Conservation (phyloP, 2,113 vertebrate species). For the Microtus montanus region DNA sequence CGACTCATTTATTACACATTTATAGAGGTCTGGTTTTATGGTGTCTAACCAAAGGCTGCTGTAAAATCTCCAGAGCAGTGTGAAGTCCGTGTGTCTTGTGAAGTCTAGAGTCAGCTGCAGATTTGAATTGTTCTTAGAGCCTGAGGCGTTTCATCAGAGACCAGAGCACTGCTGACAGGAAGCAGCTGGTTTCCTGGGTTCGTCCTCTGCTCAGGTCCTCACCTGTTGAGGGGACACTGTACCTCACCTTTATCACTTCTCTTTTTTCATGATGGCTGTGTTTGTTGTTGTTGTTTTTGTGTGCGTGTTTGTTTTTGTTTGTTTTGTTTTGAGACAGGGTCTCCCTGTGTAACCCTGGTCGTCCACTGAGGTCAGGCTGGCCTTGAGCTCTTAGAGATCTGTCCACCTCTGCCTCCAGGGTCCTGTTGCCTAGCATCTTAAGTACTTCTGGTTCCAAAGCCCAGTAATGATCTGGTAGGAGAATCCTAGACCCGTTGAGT, state of each 20-base stretch:
- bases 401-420: neutral
- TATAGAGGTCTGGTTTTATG: slow-evolving; percentile 31
- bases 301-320: neutral
- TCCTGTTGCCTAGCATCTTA: neutral
- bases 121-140: neutral
- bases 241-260: neutral
- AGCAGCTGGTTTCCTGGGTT: neutral
- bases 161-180: neutral
- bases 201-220: neutral
- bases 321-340: neutral
- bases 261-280: neutral
- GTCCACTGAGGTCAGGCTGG: neutral
- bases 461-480: neutral
- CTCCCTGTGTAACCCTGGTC: neutral
- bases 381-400: neutral
- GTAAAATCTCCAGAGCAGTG: slow-evolving; percentile 43
- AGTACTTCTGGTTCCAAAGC: neutral
- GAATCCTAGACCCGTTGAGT: neutral
- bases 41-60: slow-evolving; percentile 24
- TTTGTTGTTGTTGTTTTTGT: neutral
- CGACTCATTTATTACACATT: slow-evolving; percentile 24
- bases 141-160: too few relatives aligned
- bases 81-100: slow-evolving; percentile 32
- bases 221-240: neutral
- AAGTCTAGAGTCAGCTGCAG: slow-evolving; percentile 11